A percentile compares a stretch with the other conserved stretches of the same genome.
Evolutionary conservation across 2,888 invertebrate species (phyloP).

Genomic region (Linyphia triangularis): DNA sequence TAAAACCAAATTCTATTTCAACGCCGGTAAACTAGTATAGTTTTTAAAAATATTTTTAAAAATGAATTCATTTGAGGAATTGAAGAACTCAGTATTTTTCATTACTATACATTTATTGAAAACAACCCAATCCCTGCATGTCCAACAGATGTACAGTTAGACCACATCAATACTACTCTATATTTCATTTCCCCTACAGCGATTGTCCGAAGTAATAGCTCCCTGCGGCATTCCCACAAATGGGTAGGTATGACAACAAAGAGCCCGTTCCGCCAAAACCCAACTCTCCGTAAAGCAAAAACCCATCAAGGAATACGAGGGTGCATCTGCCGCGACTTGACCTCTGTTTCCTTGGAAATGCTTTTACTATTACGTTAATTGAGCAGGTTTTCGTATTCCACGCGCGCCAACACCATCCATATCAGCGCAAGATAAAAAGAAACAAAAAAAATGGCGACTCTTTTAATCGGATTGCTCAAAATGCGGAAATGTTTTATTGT

Average conservation of each 20-base stretch:
- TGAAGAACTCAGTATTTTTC: too few relatives aligned
- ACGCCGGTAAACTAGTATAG: too few relatives aligned
- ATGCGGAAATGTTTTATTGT: conserved; percentile 50
- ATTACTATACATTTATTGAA: too few relatives aligned
- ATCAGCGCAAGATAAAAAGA: too few relatives aligned
- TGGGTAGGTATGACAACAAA: conserved; percentile 61
- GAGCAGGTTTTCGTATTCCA: conserved; percentile 23
- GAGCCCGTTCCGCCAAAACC: conserved; percentile 56
- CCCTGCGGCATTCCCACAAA: conserved; percentile 15
- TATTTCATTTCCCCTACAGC: neutral
- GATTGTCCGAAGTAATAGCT: conserved; percentile 38
- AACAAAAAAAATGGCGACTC: neutral
- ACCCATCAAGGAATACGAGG: neutral
- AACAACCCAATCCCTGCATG: neutral
- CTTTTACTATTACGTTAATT: conserved; percentile 49
- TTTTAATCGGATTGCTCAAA: neutral
- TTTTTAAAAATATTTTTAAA: too few relatives aligned
- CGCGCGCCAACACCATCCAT: neutral
- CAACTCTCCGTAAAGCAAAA: conserved; percentile 38
- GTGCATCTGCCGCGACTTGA: neutral
- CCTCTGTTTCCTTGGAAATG: conserved; percentile 44
- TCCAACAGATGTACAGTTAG: conserved; percentile 22
- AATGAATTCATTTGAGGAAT: too few relatives aligned
- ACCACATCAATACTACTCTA: neutral
- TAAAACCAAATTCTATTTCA: too few relatives aligned